phyloP scores from a whole-genome alignment of 2,888 invertebrate species.

The Stegophylla sp. region DNA sequence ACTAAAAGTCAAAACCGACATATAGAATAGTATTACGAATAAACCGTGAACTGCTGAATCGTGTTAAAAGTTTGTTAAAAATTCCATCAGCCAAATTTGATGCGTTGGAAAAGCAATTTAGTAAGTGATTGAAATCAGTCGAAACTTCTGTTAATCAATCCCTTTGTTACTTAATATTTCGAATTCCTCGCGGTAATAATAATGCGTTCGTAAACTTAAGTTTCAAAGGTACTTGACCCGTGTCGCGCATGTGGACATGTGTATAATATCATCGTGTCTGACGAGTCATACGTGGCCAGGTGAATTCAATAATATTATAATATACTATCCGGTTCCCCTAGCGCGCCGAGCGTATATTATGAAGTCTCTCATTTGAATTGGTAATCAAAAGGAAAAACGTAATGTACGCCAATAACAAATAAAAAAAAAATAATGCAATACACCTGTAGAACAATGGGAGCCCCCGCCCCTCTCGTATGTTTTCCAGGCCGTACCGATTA shows the following conservation, averaged over 20 bases:
- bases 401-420: constrained; percentile 41
- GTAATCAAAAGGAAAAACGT: constrained; percentile 45
- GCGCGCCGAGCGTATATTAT: constrained; percentile 3
- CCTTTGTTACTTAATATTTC: not conserved
- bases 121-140: too few species aligned
- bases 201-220: not conserved
- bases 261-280: constrained; percentile 8
- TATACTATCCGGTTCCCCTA: constrained; percentile 37
- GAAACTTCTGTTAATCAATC: too few species aligned
- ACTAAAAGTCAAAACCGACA: too few species aligned
- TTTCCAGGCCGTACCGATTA: constrained; percentile 45
- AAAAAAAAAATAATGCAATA: constrained; percentile 45
- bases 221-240: constrained; percentile 46
- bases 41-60: too few species aligned
- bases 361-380: constrained; percentile 56
- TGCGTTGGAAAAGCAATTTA: too few species aligned
- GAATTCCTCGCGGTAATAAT: not conserved
- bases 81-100: too few species aligned
- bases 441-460: constrained; percentile 40
- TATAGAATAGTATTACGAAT: too few species aligned
- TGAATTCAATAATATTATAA: constrained; percentile 51
- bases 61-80: too few species aligned
- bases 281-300: constrained; percentile 45
- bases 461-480: constrained; percentile 25
- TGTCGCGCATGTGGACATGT: not conserved